Evolutionary conservation across 2,113 vertebrate genomes (phyloP), one percentile per base, ranked within the genome.

Genomic region (Capreolus pygargus): DNA sequence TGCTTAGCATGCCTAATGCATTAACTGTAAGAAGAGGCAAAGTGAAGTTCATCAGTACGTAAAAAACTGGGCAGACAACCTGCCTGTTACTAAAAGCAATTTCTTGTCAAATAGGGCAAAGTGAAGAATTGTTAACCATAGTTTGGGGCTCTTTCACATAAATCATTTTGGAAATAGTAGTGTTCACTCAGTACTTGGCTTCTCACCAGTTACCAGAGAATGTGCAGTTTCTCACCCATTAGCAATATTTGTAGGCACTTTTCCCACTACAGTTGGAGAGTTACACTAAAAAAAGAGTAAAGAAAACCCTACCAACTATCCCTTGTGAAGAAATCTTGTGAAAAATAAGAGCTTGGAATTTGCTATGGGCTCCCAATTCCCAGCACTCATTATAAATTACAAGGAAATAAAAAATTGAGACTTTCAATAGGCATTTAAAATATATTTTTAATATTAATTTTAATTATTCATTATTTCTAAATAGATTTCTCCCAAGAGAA

Each of bases 391-490:
- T 54, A 25, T 92, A 94, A 95, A 96, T 92, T 70, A 78, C 33
- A 55, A 86, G 60, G 36, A 96, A 79, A 47, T 67, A 94, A 76
- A 88, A 90, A 89, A 76, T 67, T 78, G 28, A 89, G 54, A 54
- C n/a, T 85, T 96, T 57, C 88, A 95, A 84, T 15, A 94, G 30
- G 54, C 67, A 94, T 88, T 89, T 95, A 88, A 54, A 96, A 76
- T 92, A 85, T 88, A 61, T 30, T 87, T 92, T 92, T 33, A 85
- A 88, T 97, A 85, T 96, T 87, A 95, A 81, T 90, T 90, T 97
- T 85, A 97, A 95, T 97, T 94, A 96, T 96, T 97, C 61, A 95
- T 88, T 88, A 76, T 43, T 97, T 87, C 47, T 81, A 88, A 97
- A 82, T 82, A 95, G 87, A 78, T 95, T 82, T 96, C 4, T 92